Evolutionary conservation across 2,797 vertebrate species (phyloP), one percentile per base, ranked within the genome.

Genomic region (Betta splendens): DNA sequence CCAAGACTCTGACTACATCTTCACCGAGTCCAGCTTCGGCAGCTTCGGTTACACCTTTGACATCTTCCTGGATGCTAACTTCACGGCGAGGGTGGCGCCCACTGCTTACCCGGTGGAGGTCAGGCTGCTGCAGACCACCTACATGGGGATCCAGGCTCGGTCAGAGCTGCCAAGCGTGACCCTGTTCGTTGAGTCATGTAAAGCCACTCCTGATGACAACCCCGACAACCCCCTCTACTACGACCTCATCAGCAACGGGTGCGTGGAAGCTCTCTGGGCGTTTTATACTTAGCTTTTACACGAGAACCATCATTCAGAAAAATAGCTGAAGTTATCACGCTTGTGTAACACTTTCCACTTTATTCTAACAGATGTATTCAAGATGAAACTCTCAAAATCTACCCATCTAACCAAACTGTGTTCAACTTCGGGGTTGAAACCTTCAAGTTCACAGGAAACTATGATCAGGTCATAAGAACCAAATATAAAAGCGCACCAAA

Each of bases 141-240:
- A 79, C 16, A 80, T 93, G 83, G 85, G 90, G 25, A 91, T 93
- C 31, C 63, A 79, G 6, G 89, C 85, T 1, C 21, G 81, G 10
- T 81, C 92, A 0, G 72, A 84, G 0, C 71, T 93, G 1, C 68
- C 83, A 1, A 74, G 81, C 0, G 72, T 90, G 11, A 69, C 26
- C 0, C 1, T 93, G 69, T 92, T 92, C 64, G 89, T 93, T 0
- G 89, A 92, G 29, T 92, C 89, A 0, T 93, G 91, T 76, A 89
- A 64, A 80, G 91, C 85, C 9, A 91, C 88, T 5, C 90, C 91
- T 0, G 77, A 87, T 2, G 74, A 80, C 42, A 77, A 91, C 76
- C 77, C 84, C 2, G 46, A 77, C 1, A 89, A 85, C 69, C 3
- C n/a, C 15, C 5, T 83, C 9, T 82, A 3, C 61, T 92, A 92